Percentiles rank a stretch among this genome's conserved stretches.
phyloP scores from a whole-genome alignment of 2,113 vertebrate species.

The Channa maculata region DNA sequence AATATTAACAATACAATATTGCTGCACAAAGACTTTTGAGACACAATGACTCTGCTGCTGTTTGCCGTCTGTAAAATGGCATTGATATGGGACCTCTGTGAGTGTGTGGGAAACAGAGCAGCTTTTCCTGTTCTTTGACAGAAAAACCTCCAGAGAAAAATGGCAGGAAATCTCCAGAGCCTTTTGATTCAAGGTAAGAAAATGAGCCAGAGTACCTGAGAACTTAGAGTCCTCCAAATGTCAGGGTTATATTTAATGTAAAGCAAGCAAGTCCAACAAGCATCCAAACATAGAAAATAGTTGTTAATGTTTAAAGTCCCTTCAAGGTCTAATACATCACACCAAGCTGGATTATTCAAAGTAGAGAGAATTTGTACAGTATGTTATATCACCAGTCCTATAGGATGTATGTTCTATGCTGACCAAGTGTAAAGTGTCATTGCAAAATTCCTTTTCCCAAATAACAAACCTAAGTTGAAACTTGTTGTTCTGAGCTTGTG shows the following conservation, averaged over 20 bases:
- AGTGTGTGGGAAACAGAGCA: constrained; percentile 76
- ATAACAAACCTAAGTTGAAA: background rate
- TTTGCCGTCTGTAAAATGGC: background rate
- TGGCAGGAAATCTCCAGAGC: constrained; percentile 78
- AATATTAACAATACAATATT: background rate
- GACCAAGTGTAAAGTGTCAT: background rate
- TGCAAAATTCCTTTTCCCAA: background rate
- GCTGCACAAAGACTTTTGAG: background rate
- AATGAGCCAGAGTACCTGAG: constrained; percentile 62
- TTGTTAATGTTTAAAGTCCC: background rate
- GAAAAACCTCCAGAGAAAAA: constrained; percentile 79
- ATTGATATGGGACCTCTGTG: constrained; percentile 57
- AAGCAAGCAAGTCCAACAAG: constrained; percentile 3
- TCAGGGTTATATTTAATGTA: constrained; percentile 29
- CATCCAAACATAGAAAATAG: background rate
- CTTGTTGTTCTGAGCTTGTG: background rate
- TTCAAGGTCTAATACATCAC: background rate
- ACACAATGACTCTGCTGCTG: too few relatives aligned
- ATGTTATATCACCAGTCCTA: too few relatives aligned
- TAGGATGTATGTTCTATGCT: background rate
- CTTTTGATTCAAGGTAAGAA: constrained; percentile 76
- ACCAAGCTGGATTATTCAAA: background rate
- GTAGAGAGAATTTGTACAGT: background rate
- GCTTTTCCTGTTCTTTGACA: constrained; percentile 75
- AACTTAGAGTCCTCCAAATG: constrained; percentile 10